Evolutionary conservation across 1,140 invertebrate genomes (phyloP).

Genomic region (Mercenaria mercenaria): DNA sequence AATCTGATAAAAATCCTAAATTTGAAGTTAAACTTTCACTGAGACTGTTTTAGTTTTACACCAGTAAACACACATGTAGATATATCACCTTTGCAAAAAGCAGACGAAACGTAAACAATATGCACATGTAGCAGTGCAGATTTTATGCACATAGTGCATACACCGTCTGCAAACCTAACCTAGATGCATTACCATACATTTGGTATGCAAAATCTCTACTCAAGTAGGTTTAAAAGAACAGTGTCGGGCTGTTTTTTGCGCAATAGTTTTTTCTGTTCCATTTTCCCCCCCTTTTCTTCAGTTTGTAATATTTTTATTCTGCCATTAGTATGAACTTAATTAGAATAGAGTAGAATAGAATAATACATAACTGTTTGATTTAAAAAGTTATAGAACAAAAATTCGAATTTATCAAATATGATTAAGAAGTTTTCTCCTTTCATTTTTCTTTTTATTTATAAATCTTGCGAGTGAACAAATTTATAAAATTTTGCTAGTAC

Average conservation of each 20-base stretch:
- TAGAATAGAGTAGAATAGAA: too few species aligned
- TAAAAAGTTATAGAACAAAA: too few species aligned
- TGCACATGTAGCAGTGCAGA: slow-evolving; percentile 41
- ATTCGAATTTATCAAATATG: too few species aligned
- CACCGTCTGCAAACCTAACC: slow-evolving; percentile 34
- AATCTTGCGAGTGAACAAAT: too few species aligned
- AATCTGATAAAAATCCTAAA: slow-evolving; percentile 37
- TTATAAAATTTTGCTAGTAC: too few species aligned
- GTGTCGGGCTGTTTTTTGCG: neutral
- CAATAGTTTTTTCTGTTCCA: too few species aligned
- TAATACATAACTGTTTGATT: too few species aligned
- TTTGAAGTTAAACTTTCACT: slow-evolving; percentile 9
- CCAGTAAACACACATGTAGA: slow-evolving; percentile 29
- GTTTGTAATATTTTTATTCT: too few species aligned
- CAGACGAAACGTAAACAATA: slow-evolving; percentile 48
- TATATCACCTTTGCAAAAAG: slow-evolving; percentile 50
- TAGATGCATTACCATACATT: slow-evolving; percentile 20
- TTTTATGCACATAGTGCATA: slow-evolving; percentile 36
- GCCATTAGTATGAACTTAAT: too few species aligned
- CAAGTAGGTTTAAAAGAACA: neutral
- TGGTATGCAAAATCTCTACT: slow-evolving; percentile 30
- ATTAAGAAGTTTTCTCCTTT: too few species aligned
- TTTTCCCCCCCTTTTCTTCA: too few species aligned
- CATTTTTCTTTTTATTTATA: too few species aligned
- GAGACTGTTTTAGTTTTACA: slow-evolving; percentile 14